Conservation (phyloP, 2,888 invertebrate species). For the Temnothorax rugatulus region DNA sequence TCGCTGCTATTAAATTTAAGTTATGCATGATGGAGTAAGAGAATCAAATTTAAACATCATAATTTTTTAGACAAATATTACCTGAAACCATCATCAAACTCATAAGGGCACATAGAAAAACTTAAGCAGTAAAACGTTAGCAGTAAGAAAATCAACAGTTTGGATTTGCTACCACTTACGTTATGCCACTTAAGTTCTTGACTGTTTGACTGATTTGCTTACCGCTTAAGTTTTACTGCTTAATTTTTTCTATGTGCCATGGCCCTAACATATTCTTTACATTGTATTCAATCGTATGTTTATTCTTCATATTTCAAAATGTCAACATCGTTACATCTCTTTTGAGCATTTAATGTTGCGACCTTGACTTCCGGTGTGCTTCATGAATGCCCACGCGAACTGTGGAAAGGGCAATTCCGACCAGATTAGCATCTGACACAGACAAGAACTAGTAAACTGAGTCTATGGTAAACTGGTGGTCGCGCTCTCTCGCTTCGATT, state of each 20-base stretch:
- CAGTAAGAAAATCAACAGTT: too few species aligned
- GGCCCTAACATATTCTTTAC: neutral
- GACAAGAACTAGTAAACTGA: slow-evolving; percentile 21
- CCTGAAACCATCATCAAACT: neutral
- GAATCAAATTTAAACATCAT: neutral
- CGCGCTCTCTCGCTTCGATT: neutral
- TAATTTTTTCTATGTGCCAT: neutral
- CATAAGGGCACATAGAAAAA: too few species aligned
- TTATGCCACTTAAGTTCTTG: too few species aligned
- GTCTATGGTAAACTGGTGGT: neutral
- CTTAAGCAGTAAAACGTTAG: too few species aligned
- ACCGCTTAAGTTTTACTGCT: too few species aligned
- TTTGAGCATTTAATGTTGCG: slow-evolving; percentile 25
- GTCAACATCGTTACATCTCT: neutral
- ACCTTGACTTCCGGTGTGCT: slow-evolving; percentile 15
- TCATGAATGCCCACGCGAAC: neutral
- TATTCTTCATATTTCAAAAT: neutral
- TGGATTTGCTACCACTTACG: too few species aligned
- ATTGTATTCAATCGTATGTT: neutral
- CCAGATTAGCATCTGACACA: slow-evolving; percentile 1
- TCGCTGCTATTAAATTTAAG: neutral
- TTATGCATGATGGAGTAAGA: neutral
- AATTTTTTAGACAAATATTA: neutral
- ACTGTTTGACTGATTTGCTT: too few species aligned
- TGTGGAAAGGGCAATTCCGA: neutral